Evolutionary conservation across 1,140 invertebrate species (phyloP).

Genomic region (Ceratina australensis): DNA sequence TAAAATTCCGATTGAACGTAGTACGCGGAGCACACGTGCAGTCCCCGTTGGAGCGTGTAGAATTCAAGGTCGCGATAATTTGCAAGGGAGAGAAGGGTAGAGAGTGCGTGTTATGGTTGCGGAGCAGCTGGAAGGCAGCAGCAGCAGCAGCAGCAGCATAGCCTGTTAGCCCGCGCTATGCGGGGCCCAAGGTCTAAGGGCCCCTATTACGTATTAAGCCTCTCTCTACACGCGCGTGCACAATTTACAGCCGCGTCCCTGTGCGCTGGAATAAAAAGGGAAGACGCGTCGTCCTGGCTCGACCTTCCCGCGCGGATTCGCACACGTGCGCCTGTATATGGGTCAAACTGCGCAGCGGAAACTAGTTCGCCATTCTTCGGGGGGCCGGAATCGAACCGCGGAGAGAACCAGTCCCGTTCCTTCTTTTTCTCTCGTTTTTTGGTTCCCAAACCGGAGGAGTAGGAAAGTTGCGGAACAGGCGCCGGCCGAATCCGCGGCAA

Average conservation of each 20-base stretch:
- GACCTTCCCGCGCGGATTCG: conserved; percentile 60
- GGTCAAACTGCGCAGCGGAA: conserved; percentile 64
- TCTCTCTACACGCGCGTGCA: conserved; percentile 7
- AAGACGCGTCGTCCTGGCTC: conserved; percentile 26
- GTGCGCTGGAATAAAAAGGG: conserved; percentile 35
- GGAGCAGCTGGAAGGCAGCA: conserved; percentile 62
- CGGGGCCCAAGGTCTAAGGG: conserved; percentile 62
- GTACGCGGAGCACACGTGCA: conserved; percentile 27
- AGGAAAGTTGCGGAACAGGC: conserved; percentile 27
- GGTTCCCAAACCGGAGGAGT: conserved; percentile 45
- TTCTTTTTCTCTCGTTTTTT: conserved; percentile 35
- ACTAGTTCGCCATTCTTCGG: conserved; percentile 34
- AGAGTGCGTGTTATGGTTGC: conserved; percentile 43
- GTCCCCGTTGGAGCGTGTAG: conserved; percentile 37
- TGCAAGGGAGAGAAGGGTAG: conserved; percentile 54
- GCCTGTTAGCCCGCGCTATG: conserved; percentile 40
- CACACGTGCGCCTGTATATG: conserved; percentile 60
- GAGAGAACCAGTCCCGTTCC: conserved; percentile 33
- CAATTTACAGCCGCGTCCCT: conserved; percentile 48
- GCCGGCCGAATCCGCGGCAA: conserved; percentile 26
- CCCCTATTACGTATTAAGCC: conserved; percentile 55
- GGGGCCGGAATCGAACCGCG: conserved; percentile 30
- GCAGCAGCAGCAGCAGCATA: no score
- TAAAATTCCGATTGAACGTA: neutral
- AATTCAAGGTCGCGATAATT: conserved; percentile 69